Evolutionary conservation across 2,113 vertebrate genomes (phyloP), one percentile per base, ranked within the genome.

Genomic region (Lanius collurio): DNA sequence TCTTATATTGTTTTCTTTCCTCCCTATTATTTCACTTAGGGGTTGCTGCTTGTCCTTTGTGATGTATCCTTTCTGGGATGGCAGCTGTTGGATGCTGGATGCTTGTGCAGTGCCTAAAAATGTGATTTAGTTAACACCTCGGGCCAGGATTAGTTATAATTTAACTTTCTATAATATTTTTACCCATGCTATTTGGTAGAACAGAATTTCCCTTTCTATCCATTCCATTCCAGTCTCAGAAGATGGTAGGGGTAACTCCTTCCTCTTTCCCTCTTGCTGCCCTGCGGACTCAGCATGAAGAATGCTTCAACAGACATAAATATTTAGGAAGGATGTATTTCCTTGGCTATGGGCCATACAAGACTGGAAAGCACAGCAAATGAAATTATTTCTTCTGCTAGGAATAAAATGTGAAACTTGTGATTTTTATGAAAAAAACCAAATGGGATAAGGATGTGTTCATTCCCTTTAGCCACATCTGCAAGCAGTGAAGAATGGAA

Each of bases 281-380:
- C 49, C 39, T 65, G 23, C 63, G 59, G 46, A 21, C 22, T 52
- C 17, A 10, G 19, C 30, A 27, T 33, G 18, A 21, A 87, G 52
- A 81, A 68, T 49, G 7, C 47, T 87, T 75, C 79, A 94, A 49
- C 89, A 95, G 68, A 49, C 67, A 26, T 7, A 37, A 46, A 80
- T 44, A 49, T 78, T 76, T 42, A 96, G 91, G 49, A 94, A 77
- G 23, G 85, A 71, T 53, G 83, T 89, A n/a, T 96, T 93, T 67
- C 56, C 89, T 78, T 82, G 67, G 31, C 80, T 87, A 47, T 95
- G 80, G 42, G 65, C 96, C 83, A 83, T 80, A 33, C 59, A 59
- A 82, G 23, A 95, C 26, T n/a, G 37, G 26, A 50, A 92, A 82
- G 81, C 93, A 81, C 62, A 39, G 31, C 55, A 89, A 93, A 86